Evolutionary conservation across 1,140 invertebrate species (phyloP).

Genomic region (Zelostemma sp.): DNA sequence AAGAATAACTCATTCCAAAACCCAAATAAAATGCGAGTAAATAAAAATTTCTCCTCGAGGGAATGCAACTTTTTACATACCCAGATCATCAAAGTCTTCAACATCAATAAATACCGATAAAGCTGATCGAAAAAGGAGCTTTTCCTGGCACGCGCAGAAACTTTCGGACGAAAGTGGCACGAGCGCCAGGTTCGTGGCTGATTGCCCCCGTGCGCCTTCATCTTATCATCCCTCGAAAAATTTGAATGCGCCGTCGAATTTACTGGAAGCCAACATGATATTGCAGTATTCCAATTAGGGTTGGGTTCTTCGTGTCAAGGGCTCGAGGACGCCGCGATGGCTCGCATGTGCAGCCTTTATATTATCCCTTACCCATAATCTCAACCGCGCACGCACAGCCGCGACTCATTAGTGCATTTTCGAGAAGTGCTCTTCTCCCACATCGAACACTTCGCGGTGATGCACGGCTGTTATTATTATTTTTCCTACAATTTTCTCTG

Average conservation of each 20-base stretch:
- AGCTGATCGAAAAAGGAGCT: too few relatives aligned
- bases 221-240: slow-evolving; percentile 20
- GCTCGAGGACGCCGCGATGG: slow-evolving; percentile 9
- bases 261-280: slow-evolving; percentile 35
- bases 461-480: background rate
- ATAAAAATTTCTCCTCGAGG: too few relatives aligned
- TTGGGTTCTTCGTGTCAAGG: slow-evolving; percentile 31
- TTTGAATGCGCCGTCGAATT: slow-evolving; percentile 21
- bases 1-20: too few relatives aligned
- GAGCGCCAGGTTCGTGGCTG: background rate
- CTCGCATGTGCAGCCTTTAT: slow-evolving; percentile 20
- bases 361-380: slow-evolving; percentile 12
- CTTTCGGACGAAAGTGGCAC: too few relatives aligned
- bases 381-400: slow-evolving; percentile 19
- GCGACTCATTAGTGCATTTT: slow-evolving; percentile 9
- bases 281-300: slow-evolving; percentile 43
- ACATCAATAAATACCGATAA: too few relatives aligned
- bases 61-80: too few relatives aligned
- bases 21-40: too few relatives aligned
- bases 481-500: too few relatives aligned
- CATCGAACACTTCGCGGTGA: background rate
- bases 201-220: slow-evolving; percentile 25
- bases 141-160: too few relatives aligned
- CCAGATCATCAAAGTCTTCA: too few relatives aligned
- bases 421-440: slow-evolving; percentile 13